Conservation (phyloP, 2,797 vertebrate species). For the Meda fulgida region DNA sequence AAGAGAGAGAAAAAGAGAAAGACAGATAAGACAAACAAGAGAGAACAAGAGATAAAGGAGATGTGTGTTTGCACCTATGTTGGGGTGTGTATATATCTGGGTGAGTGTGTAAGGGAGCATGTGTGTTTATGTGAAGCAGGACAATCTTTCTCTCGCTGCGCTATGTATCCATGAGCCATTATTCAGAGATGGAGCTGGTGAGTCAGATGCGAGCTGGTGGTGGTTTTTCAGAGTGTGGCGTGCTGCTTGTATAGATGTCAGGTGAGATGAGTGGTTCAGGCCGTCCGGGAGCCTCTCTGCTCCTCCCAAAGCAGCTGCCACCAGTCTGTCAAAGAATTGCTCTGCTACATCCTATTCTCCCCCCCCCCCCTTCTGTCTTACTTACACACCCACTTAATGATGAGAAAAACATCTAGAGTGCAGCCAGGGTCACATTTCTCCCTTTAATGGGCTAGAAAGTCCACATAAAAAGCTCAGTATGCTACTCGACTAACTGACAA, state of each 20-base stretch:
- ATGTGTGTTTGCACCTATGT: conserved; percentile 28
- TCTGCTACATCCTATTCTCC: conserved; percentile 66
- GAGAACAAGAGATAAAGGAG: conserved; percentile 21
- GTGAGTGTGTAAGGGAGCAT: conserved; percentile 17
- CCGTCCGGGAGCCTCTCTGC: conserved; percentile 60
- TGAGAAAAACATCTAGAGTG: conserved; percentile 41
- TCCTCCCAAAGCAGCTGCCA: conserved; percentile 80
- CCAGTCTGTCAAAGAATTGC: conserved; percentile 74
- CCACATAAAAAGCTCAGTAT: background rate
- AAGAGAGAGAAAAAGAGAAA: background rate
- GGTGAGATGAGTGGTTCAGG: conserved; percentile 59
- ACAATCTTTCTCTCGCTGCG: conserved; percentile 13
- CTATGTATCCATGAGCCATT: conserved; percentile 49
- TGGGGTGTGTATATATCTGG: conserved; percentile 10
- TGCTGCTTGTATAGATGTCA: conserved; percentile 56
- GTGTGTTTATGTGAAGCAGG: conserved; percentile 31
- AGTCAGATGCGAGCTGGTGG: conserved; percentile 53
- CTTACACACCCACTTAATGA: conserved; percentile 38
- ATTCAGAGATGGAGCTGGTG: conserved; percentile 45
- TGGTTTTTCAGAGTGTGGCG: conserved; percentile 48
- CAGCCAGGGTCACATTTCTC: conserved; percentile 8
- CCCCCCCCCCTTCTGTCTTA: conserved; percentile 41
- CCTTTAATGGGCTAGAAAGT: conserved; percentile 5
- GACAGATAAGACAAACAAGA: conserved; percentile 9
- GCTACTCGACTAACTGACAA: background rate